Evolutionary conservation across 2,797 vertebrate genomes (phyloP).

Genomic region (Toxotes lorentzi): DNA sequence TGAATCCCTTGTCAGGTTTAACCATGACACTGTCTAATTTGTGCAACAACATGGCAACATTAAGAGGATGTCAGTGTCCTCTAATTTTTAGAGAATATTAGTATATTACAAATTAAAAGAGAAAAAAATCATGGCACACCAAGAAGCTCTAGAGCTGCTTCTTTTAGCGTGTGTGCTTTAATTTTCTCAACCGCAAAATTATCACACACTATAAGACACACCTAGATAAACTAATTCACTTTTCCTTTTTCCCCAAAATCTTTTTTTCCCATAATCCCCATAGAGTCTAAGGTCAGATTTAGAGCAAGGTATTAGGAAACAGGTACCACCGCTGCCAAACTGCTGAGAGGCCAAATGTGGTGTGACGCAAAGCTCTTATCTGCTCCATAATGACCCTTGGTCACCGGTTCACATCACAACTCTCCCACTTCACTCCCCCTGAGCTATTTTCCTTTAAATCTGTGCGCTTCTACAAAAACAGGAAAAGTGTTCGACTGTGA

Average conservation of each 20-base stretch:
- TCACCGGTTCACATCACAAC: slow-evolving; percentile 64
- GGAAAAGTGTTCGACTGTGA: not conserved
- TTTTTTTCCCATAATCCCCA: not conserved
- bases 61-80: not conserved
- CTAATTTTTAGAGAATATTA: not conserved
- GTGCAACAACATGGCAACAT: not conserved
- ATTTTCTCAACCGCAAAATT: not conserved
- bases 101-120: not conserved
- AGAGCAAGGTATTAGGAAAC: slow-evolving; percentile 49
- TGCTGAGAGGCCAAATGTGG: slow-evolving; percentile 41
- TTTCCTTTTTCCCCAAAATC: not conserved
- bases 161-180: not conserved
- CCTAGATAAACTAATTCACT: not conserved
- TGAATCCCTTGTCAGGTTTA: not conserved
- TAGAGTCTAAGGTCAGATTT: not conserved
- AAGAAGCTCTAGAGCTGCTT: not conserved
- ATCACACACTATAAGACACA: not conserved
- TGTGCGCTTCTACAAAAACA: not conserved
- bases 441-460: not conserved
- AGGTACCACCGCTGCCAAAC: slow-evolving; percentile 18
- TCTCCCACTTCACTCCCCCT: not conserved
- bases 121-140: not conserved
- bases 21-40: not conserved
- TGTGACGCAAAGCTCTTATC: slow-evolving; percentile 77
- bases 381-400: slow-evolving; percentile 76